Conservation (phyloP, 2,113 vertebrate species). For the Triplophysa rosa region DNA sequence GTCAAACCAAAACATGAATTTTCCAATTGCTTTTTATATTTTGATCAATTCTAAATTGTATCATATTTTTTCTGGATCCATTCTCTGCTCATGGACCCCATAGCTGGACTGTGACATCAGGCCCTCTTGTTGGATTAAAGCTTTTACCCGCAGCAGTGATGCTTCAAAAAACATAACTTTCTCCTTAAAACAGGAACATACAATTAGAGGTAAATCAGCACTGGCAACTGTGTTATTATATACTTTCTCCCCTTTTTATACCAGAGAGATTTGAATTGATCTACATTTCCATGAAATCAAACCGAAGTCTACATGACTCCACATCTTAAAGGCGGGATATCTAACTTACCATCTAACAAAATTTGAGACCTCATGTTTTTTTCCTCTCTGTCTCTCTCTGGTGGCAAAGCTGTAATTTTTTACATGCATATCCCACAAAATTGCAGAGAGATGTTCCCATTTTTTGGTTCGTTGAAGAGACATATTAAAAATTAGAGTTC, state of each 20-base stretch:
- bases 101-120: slow-evolving; percentile 67
- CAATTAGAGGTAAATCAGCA: slow-evolving; percentile 76
- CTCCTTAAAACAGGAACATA: slow-evolving; percentile 67
- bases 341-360: slow-evolving; percentile 50
- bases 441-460: slow-evolving; percentile 41
- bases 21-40: slow-evolving; percentile 50
- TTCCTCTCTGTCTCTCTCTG: slow-evolving; percentile 35
- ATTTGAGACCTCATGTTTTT: slow-evolving; percentile 44
- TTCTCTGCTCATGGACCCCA: slow-evolving; percentile 61
- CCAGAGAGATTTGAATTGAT: slow-evolving; percentile 70
- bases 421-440: slow-evolving; percentile 42
- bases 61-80: slow-evolving; percentile 63
- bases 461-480: slow-evolving; percentile 39
- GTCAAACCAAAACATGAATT: slow-evolving; percentile 57
- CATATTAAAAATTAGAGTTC: slow-evolving; percentile 38
- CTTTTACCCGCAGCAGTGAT: slow-evolving; percentile 58
- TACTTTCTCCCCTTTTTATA: slow-evolving; percentile 62
- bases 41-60: slow-evolving; percentile 49
- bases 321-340: slow-evolving; percentile 58
- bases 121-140: slow-evolving; percentile 59
- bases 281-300: slow-evolving; percentile 71
- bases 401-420: slow-evolving; percentile 43
- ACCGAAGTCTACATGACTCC: slow-evolving; percentile 59
- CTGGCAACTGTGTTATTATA: slow-evolving; percentile 70
- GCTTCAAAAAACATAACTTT: slow-evolving; percentile 60